Percentiles rank a stretch among this genome's conserved stretches.
These are phyloP conservation scores for Amphiprion clarkii DNA, from an alignment of 2,797 vertebrate species.

Conservation along the genomic window DNA sequence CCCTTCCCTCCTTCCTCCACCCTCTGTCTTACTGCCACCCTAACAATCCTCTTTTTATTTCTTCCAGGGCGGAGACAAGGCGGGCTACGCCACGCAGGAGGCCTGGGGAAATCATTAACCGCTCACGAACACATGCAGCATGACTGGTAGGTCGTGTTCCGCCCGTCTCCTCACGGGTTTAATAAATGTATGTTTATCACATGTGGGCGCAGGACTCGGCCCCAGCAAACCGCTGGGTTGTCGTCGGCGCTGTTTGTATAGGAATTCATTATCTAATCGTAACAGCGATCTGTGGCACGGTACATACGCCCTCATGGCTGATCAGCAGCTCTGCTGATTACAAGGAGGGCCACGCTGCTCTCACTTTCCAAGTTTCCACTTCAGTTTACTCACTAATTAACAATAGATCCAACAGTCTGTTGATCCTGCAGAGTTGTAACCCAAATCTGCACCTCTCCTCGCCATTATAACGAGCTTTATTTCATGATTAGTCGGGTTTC, in stretches of 20 bases:
- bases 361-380: background rate
- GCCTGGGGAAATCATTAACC: conserved; percentile 77
- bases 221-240: background rate
- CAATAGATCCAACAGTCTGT: too few species aligned
- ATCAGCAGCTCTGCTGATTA: background rate
- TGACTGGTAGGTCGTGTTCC: conserved; percentile 78
- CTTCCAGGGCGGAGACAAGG: conserved; percentile 74
- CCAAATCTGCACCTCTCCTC: background rate
- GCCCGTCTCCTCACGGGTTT: conserved; percentile 20
- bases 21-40: conserved; percentile 44
- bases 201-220: background rate
- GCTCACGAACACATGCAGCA: conserved; percentile 52
- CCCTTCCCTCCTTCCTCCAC: conserved; percentile 24
- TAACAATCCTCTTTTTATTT: conserved; percentile 73
- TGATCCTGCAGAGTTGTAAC: background rate
- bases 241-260: conserved; percentile 1
- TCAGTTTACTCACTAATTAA: too few species aligned
- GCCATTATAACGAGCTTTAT: too few species aligned
- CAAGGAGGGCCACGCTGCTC: too few species aligned
- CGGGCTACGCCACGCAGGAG: conserved; percentile 58
- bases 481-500: too few species aligned
- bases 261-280: conserved; percentile 26
- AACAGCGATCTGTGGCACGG: conserved; percentile 3
- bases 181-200: conserved; percentile 10
- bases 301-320: background rate